Conservation (phyloP, 2,113 vertebrate genomes). For the Holacanthus passer region DNA sequence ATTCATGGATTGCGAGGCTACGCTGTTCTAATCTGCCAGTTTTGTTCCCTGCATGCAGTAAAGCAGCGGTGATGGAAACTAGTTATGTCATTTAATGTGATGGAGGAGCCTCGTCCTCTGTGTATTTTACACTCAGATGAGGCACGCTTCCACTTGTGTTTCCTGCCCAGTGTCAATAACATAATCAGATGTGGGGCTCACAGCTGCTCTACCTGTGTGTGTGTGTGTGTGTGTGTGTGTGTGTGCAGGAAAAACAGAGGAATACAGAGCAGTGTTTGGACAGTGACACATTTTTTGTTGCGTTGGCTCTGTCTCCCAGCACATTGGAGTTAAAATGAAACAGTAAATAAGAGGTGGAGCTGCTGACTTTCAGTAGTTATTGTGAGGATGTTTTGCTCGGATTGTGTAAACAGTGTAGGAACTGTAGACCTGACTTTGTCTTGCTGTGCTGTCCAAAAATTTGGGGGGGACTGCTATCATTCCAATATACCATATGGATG, state of each 20-base stretch:
- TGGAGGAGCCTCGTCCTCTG: constrained; percentile 56
- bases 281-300: not conserved
- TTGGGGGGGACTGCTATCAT: not conserved
- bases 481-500: not conserved
- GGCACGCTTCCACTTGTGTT: constrained; percentile 70
- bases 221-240: constrained; percentile 19
- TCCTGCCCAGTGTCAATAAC: constrained; percentile 74
- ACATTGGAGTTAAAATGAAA: constrained; percentile 16
- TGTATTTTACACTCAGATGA: constrained; percentile 65
- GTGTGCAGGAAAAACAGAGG: not conserved
- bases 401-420: not conserved
- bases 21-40: constrained; percentile 45
- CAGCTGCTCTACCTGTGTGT: constrained; percentile 69
- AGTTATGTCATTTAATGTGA: constrained; percentile 64
- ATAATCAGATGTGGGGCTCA: constrained; percentile 64
- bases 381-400: not conserved
- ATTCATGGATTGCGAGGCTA: constrained; percentile 34
- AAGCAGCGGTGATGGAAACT: constrained; percentile 55
- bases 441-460: not conserved
- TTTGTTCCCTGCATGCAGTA: constrained; percentile 21
- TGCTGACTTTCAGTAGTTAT: not conserved
- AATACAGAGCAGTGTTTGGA: constrained; percentile 11
- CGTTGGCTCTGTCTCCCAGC: constrained; percentile 7
- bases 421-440: not conserved
- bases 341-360: not conserved